Evolutionary conservation across 1,140 invertebrate genomes (phyloP), one percentile per base, ranked within the genome.

Genomic region (Hydropsyche tenuis): DNA sequence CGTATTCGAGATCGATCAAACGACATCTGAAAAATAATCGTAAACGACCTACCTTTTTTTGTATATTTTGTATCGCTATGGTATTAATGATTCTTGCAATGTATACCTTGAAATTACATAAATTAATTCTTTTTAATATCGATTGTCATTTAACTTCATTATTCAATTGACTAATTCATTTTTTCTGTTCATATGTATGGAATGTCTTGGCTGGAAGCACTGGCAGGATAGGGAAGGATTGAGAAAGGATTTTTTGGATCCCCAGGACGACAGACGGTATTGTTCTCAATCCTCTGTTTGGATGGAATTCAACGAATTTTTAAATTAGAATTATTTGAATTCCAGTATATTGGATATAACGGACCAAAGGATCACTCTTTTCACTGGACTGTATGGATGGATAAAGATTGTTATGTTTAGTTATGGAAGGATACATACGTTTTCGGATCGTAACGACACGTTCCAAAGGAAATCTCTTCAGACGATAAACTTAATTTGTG

Each of bases 181-280:
- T 75, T 77, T 77, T 75, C 73, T 75, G 73, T 77, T 77, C 76
- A 73, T 77, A 75, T 77, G 76, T 77, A 73, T 77, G 73, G 74
- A 63, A 73, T 74, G 60, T 37, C 75, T 65, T 72, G 73, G 51
- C 76, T 72, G 76, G 73, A 73, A 22, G 76, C 72, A 75, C 60
- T 65, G 75, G 64, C 72, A 69, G 75, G 72, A 72, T 72, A 73
- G 45, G 63, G 42, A 73, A 27, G 62, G 63, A 56, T 62, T 74
- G 62, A 77, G 76, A 73, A 74, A 72, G 51, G 65, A 68, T 68
- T 70, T 56, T 65, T 70, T 70, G 22, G 68, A 45, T 48, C 22
- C 42, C 48, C 68, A 25, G 68, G 68, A 70, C 3, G 25, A 20
- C 68, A 70, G 68, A 70, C 30, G 68, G 68, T 56, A 70, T 70